Conservation (phyloP, 2,888 invertebrate species). For the Salpingus planirostris region DNA sequence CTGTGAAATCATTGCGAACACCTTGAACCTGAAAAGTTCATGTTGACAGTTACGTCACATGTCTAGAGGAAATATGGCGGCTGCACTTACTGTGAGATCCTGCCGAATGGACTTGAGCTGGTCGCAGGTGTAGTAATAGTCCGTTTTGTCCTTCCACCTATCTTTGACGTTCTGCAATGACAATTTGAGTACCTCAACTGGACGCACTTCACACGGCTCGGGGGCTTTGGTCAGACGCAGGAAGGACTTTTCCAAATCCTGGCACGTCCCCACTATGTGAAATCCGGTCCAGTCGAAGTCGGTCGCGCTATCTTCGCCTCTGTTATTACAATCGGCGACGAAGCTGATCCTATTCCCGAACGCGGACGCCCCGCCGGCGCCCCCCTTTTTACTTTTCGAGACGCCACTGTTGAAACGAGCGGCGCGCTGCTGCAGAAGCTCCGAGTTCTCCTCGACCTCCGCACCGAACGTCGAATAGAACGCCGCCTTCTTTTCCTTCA, state of each 20-base stretch:
- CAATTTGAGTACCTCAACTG: slow-evolving; percentile 72
- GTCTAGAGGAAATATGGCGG: no score
- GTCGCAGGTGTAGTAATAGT: slow-evolving; percentile 96
- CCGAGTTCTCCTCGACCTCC: slow-evolving; percentile 62
- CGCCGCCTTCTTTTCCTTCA: slow-evolving; percentile 50
- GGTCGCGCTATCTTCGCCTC: slow-evolving; percentile 48
- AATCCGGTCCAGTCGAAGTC: slow-evolving; percentile 78
- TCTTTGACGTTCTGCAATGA: slow-evolving; percentile 86
- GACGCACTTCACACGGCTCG: slow-evolving; percentile 83
- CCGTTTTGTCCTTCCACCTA: slow-evolving; percentile 81
- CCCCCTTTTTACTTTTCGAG: slow-evolving; percentile 8
- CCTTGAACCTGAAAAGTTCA: slow-evolving; percentile 87
- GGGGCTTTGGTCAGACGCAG: slow-evolving; percentile 94
- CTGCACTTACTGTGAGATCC: slow-evolving; percentile 78
- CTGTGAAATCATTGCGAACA: slow-evolving; percentile 86
- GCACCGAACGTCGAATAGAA: slow-evolving; percentile 59
- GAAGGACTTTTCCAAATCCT: slow-evolving; percentile 92
- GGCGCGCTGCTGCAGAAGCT: slow-evolving; percentile 78
- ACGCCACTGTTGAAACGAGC: slow-evolving; percentile 63
- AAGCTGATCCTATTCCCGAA: slow-evolving; percentile 4
- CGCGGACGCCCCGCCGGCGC: background rate
- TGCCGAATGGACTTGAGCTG: slow-evolving; percentile 97
- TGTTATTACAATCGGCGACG: slow-evolving; percentile 25
- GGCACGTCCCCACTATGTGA: slow-evolving; percentile 91
- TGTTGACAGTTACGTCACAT: no score